phyloP scores from a whole-genome alignment of 1,140 invertebrate species.

The Orchestia grillus region DNA sequence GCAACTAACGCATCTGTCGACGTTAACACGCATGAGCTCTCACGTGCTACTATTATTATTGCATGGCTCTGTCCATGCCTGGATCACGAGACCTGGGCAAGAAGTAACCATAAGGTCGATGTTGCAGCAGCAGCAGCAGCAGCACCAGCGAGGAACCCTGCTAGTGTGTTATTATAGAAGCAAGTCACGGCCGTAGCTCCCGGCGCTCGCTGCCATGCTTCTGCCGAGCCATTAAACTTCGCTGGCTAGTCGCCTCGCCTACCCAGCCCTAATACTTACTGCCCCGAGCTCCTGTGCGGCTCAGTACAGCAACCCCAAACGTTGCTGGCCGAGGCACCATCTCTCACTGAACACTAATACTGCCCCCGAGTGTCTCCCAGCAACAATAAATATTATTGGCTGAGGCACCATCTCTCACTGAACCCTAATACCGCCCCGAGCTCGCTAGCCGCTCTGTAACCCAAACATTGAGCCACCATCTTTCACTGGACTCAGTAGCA shows the following conservation, averaged over 20 bases:
- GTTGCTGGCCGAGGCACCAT: neutral
- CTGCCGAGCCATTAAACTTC: slow-evolving; percentile 48
- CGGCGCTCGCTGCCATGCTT: slow-evolving; percentile 44
- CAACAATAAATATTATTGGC: neutral
- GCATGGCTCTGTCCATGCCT: neutral
- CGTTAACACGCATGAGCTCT: neutral
- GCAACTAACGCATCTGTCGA: neutral
- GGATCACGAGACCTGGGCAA: neutral
- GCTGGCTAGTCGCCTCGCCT: neutral
- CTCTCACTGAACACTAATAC: neutral
- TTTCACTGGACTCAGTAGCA: neutral
- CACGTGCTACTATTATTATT: neutral
- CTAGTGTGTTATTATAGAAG: slow-evolving; percentile 38
- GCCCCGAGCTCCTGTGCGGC: neutral
- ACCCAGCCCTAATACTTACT: neutral
- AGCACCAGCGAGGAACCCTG: neutral
- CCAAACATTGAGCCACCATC: neutral
- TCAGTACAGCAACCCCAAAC: neutral
- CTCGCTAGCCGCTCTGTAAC: neutral
- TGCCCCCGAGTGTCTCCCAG: neutral
- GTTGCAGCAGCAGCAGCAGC: slow-evolving; percentile 3
- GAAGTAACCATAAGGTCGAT: slow-evolving; percentile 1
- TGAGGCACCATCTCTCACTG: neutral
- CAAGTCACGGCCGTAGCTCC: slow-evolving; percentile 53
- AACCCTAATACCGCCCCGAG: neutral